A percentile compares a stretch with the other conserved stretches of the same genome.
Conservation (phyloP, 2,113 vertebrate genomes). For the Ahaetulla prasina region DNA sequence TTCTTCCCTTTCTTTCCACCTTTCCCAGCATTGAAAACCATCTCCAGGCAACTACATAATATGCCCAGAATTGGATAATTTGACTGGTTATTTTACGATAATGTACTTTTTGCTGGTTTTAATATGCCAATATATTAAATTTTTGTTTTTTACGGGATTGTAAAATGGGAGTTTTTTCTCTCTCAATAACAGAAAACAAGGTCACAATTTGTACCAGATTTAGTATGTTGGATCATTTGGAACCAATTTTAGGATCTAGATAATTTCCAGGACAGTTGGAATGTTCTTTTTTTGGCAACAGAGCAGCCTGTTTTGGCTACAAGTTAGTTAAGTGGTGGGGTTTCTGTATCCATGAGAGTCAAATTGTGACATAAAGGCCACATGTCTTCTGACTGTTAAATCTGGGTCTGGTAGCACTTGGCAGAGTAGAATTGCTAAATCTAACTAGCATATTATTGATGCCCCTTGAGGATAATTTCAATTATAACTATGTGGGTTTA, state of each 20-base stretch:
- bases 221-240: not conserved
- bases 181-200: not conserved
- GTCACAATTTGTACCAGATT: not conserved
- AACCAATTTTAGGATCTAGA: not conserved
- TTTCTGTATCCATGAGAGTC: not conserved
- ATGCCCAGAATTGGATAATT: not conserved
- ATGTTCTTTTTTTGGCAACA: not conserved
- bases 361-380: not conserved
- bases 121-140: not conserved
- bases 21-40: not conserved
- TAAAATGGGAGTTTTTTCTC: not conserved
- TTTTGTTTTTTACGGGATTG: not conserved
- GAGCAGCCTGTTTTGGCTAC: not conserved
- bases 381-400: not conserved
- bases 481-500: constrained; percentile 4
- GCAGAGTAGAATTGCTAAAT: not conserved
- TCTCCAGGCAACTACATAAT: not conserved
- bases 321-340: not conserved
- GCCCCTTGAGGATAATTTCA: not conserved
- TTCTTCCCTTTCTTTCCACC: not conserved
- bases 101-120: not conserved
- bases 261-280: not conserved
- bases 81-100: not conserved
- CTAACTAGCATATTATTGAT: not conserved
- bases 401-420: not conserved